These are phyloP conservation scores for Epinephelus fuscoguttatus DNA, from an alignment of 2,113 vertebrate species.

Conservation along the genomic window DNA sequence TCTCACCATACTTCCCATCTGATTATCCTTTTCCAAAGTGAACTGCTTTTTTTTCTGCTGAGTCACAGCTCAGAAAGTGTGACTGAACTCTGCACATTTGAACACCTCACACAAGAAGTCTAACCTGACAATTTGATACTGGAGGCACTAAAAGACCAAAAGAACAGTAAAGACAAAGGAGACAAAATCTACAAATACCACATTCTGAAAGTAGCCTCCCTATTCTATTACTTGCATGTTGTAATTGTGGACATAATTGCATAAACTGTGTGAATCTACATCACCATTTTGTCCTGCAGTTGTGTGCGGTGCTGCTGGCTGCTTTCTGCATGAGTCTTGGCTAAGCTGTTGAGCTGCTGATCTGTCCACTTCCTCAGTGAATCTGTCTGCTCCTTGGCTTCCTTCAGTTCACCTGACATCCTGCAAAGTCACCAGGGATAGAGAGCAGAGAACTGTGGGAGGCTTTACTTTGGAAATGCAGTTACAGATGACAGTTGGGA, in stretches of 20 bases:
- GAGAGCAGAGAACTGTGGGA: not conserved
- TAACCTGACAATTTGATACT: not conserved
- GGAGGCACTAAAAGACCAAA: not conserved
- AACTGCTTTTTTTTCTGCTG: not conserved
- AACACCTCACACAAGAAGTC: not conserved
- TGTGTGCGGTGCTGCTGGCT: slow-evolving; percentile 62
- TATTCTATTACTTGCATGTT: not conserved
- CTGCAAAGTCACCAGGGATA: slow-evolving; percentile 49
- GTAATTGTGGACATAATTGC: not conserved
- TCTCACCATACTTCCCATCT: not conserved
- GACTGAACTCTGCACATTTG: not conserved
- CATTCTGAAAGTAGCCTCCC: not conserved
- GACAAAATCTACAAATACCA: not conserved
- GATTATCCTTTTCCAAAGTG: not conserved
- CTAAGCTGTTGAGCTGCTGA: slow-evolving; percentile 64
- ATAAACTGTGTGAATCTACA: not conserved
- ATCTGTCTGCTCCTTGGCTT: slow-evolving; percentile 79
- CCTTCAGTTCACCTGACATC: slow-evolving; percentile 70
- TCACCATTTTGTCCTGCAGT: slow-evolving; percentile 83
- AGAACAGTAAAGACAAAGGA: not conserved
- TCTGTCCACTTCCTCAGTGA: slow-evolving; percentile 83
- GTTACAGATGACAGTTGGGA: not conserved
- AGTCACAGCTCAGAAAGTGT: slow-evolving; percentile 5
- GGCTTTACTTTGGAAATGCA: not conserved
- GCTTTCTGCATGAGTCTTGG: slow-evolving; percentile 1